Evolutionary conservation across 2,888 invertebrate genomes (phyloP).

Genomic region (Eledone cirrhosa): DNA sequence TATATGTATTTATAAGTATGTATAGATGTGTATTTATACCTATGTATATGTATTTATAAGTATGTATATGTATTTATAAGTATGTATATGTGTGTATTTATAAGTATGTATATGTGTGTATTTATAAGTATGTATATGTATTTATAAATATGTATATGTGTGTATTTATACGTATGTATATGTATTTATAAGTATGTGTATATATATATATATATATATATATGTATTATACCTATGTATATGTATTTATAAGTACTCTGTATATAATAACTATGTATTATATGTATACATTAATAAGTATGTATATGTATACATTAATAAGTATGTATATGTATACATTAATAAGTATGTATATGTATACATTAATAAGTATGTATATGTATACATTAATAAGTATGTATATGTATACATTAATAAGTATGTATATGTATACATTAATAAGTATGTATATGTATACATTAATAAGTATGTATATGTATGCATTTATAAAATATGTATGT

Average conservation of each 20-base stretch:
- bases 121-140: neutral
- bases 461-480: neutral
- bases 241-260: neutral
- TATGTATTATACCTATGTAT: neutral
- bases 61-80: neutral
- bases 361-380: neutral
- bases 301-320: neutral
- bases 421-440: neutral
- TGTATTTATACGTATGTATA: neutral
- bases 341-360: neutral
- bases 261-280: too few relatives aligned
- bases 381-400: neutral
- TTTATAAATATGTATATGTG: neutral
- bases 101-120: neutral
- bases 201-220: neutral
- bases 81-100: neutral
- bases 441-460: neutral
- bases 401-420: neutral
- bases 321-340: neutral
- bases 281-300: neutral
- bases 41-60: neutral
- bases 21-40: neutral
- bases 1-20: neutral
- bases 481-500: neutral
- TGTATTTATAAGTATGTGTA: neutral